phyloP scores from a whole-genome alignment of 1,140 invertebrate species.

The Tetragnatha versicolor region DNA sequence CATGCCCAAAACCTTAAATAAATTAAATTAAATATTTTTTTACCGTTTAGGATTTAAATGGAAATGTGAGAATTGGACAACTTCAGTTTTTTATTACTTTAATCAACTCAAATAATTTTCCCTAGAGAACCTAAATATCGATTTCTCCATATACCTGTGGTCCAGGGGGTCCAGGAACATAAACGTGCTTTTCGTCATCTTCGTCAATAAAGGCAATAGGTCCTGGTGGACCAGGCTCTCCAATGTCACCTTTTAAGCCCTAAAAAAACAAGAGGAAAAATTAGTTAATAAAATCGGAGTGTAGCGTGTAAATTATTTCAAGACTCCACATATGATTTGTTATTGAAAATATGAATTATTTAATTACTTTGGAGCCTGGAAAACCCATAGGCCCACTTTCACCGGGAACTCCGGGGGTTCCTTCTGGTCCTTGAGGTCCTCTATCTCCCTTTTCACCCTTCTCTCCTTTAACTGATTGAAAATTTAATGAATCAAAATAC shows the following conservation, averaged over 20 bases:
- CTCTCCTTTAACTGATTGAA: slow-evolving; percentile 14
- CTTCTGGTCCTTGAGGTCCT: slow-evolving; percentile 68
- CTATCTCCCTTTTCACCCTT: slow-evolving; percentile 50
- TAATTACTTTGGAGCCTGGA: slow-evolving; percentile 32
- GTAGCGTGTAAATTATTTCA: background rate
- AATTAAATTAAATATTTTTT: too few relatives aligned
- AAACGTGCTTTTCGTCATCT: slow-evolving; percentile 34
- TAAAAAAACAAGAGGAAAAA: slow-evolving; percentile 60
- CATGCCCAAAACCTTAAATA: too few relatives aligned
- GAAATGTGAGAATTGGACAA: too few relatives aligned
- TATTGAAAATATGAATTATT: background rate
- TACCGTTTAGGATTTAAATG: too few relatives aligned
- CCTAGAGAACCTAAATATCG: too few relatives aligned
- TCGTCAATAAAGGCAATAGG: slow-evolving; percentile 65
- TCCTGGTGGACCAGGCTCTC: slow-evolving; percentile 66
- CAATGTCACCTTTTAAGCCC: slow-evolving; percentile 61
- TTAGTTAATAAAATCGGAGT: background rate
- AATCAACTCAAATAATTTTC: too few relatives aligned
- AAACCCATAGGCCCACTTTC: slow-evolving; percentile 32
- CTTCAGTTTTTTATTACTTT: too few relatives aligned
- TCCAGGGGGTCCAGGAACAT: slow-evolving; percentile 67
- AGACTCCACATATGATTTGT: background rate
- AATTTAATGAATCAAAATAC: too few relatives aligned
- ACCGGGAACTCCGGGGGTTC: slow-evolving; percentile 35
- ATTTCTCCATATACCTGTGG: slow-evolving; percentile 59